These are phyloP conservation scores for Crax fasciolata DNA, from an alignment of 2,797 vertebrate genomes.

Conservation along the genomic window DNA sequence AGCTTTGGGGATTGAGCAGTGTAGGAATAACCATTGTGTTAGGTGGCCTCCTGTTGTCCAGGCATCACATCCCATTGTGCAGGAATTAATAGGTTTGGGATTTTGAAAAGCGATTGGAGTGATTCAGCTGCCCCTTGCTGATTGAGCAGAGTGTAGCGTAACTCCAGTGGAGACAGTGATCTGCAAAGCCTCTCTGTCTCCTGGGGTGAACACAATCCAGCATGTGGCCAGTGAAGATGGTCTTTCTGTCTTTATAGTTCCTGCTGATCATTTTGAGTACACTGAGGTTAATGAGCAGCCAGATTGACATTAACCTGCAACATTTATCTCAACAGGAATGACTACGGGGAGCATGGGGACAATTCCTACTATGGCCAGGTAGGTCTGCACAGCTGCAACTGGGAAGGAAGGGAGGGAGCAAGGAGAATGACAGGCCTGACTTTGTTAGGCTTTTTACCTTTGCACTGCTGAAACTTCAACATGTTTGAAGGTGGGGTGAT, in stretches of 20 bases:
- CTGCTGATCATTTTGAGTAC: background rate
- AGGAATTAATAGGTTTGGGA: background rate
- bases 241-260: background rate
- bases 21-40: background rate
- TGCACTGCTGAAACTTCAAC: background rate
- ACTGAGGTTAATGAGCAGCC: background rate
- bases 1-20: background rate
- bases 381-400: constrained; percentile 36
- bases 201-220: background rate
- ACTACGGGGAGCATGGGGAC: constrained; percentile 83
- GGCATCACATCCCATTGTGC: background rate
- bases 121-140: background rate
- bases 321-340: constrained; percentile 78
- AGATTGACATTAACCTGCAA: background rate
- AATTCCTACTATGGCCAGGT: constrained; percentile 83
- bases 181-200: background rate
- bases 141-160: background rate
- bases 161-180: background rate
- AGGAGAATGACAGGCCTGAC: background rate
- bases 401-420: background rate
- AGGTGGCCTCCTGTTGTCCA: background rate
- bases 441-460: background rate
- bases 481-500: background rate
- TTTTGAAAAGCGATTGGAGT: background rate
- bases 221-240: background rate